Evolutionary conservation across 2,888 invertebrate genomes (phyloP), one percentile per base, ranked within the genome.

Genomic region (Panzeria rudis): DNA sequence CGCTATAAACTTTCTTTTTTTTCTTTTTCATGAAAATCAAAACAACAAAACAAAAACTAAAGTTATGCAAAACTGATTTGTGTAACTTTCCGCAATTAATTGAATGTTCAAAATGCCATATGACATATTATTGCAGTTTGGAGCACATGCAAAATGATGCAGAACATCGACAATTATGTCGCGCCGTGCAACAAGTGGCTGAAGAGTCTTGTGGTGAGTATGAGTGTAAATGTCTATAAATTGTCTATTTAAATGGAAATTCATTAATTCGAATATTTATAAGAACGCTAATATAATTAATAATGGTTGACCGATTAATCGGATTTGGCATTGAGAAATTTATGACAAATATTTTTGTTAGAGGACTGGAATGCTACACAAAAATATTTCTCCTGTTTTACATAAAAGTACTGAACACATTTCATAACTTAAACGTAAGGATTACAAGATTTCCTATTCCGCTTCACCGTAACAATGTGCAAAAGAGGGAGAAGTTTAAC

Each of bases 81-180:
- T 89, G 89, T 44, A 86, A 86, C n/a, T 78, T 81, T 13, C 47
- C 87, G 5, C 66, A 72, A 52, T n/a, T 47, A 54, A 66, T 75
- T 44, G 78, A 82, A 38, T 85, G 85, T 61, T 75, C 71, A 75
- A 79, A 71, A 59, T 96, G 96, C 86, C 93, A 93, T 80, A 93
- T 96, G 92, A 92, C 95, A 15, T 94, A 94, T 76, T 96, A 96
- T 88, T 96, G 96, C 89, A 93, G 93, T 13, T 89, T 91, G 17
- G 93, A 94, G 15, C 96, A 96, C 88, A 94, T 94, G 89, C 93
- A 94, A 66, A 93, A 94, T 47, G 95, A 95, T 88, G 93, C 93
- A 91, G 87, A 92, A 50, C 96, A 96, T 89, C 94, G 94, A 72
- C 93, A 93, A 0, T 89, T 96, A 1, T 96, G 96, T 88, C 93